Evolutionary conservation across 1,140 invertebrate genomes (phyloP), one percentile per base, ranked within the genome.

Genomic region (Helicorthomorpha holstii): DNA sequence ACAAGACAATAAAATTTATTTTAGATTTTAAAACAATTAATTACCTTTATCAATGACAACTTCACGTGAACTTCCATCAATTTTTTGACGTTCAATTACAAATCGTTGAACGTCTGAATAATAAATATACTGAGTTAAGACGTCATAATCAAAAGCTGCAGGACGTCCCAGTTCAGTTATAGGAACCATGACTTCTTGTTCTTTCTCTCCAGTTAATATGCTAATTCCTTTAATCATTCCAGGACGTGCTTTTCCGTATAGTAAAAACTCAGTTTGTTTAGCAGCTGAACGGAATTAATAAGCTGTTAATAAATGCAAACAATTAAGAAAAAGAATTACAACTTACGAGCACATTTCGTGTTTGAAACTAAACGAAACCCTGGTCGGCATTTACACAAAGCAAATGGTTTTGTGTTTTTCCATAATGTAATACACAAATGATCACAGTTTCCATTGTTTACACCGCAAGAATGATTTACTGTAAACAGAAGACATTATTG

Each of bases 61-160:
- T 57, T 72, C 66, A 46, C 60, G 60, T 21, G 59, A 58, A 3
- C 56, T 58, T 14, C 64, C 65, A 55, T 68, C 64, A 16, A 74
- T 50, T 51, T 65, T 70, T 44, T 69, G 68, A 49, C 67, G 55
- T 52, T 69, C 67, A 51, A 73, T 74, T 16, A 62, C 64, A 61
- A 71, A 73, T 48, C 69, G 66, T 59, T 75, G 72, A 49, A 69
- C 67, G 64, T 83, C 78, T 25, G 75, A 75, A 64, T 78, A 86
- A 65, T 84, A 83, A 27, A 89, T 76, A 45, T 71, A 73, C 52
- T 73, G 70, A 23, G 68, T 69, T n/a, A 61, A 64, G 1, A 75
- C 68, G 68, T 86, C 79, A 59, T 75, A 82, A 67, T 84, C 83
- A 42, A 85, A 65, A 24, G 76, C 75, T 41, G 74, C 69, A 14